Percentiles rank a stretch among this genome's conserved stretches.
These are phyloP conservation scores for Limnephilus auricula DNA, from an alignment of 2,888 invertebrate species.

Conservation along the genomic window DNA sequence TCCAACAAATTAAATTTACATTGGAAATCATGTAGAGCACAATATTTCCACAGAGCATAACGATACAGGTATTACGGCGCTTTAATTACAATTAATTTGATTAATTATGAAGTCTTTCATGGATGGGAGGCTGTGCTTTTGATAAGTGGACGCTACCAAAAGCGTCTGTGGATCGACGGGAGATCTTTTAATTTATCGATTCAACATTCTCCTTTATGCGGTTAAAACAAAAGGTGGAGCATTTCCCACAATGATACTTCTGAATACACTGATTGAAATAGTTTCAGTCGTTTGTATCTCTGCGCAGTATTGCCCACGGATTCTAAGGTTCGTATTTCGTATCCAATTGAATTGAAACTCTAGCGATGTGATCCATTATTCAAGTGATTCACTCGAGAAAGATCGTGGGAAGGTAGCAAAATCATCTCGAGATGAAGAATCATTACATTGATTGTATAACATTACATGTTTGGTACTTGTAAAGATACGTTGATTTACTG, in stretches of 20 bases:
- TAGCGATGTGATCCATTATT: slow-evolving; percentile 47
- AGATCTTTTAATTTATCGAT: slow-evolving; percentile 63
- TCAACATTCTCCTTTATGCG: slow-evolving; percentile 51
- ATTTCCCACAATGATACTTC: slow-evolving; percentile 59
- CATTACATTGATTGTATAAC: slow-evolving; percentile 38
- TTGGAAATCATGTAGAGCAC: slow-evolving; percentile 27
- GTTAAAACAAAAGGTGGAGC: slow-evolving; percentile 54
- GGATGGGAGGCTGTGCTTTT: slow-evolving; percentile 59
- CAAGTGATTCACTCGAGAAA: slow-evolving; percentile 42
- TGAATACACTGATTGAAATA: slow-evolving; percentile 57
- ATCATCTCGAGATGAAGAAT: slow-evolving; percentile 37
- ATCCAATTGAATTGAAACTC: slow-evolving; percentile 47
- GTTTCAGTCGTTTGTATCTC: slow-evolving; percentile 38
- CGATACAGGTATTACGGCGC: slow-evolving; percentile 39
- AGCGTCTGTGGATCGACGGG: slow-evolving; percentile 61
- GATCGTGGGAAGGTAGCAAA: slow-evolving; percentile 52
- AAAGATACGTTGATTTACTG: slow-evolving; percentile 23
- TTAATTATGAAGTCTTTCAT: slow-evolving; percentile 60
- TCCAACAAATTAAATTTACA: slow-evolving; percentile 27
- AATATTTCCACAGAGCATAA: background rate
- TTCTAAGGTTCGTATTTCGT: slow-evolving; percentile 26
- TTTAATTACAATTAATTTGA: slow-evolving; percentile 66
- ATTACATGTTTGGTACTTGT: slow-evolving; percentile 32
- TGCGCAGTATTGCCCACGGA: slow-evolving; percentile 34
- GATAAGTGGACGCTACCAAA: slow-evolving; percentile 63